phyloP scores from a whole-genome alignment of 1,140 invertebrate species.

The Marisa cornuarietis region DNA sequence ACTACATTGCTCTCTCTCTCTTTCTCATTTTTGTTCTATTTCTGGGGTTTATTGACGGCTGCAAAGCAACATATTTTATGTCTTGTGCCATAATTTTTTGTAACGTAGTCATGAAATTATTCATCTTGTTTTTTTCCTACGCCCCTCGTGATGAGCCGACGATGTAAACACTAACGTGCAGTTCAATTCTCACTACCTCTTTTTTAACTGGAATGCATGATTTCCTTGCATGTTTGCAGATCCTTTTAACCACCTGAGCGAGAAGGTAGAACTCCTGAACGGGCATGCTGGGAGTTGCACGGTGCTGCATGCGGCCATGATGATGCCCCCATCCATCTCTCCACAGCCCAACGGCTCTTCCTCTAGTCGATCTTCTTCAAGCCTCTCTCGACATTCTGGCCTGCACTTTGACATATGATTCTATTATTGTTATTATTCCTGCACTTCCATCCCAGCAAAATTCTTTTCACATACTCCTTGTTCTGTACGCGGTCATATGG shows the following conservation, averaged over 20 bases:
- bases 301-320: not conserved
- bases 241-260: conserved; percentile 4
- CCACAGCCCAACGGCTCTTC: not conserved
- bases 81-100: not conserved
- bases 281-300: conserved; percentile 1
- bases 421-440: not conserved
- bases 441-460: not conserved
- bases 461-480: not conserved
- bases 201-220: not conserved
- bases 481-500: not conserved
- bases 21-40: too few species aligned
- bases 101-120: not conserved
- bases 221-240: conserved; percentile 5
- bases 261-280: conserved; percentile 19
- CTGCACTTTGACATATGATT: conserved; percentile 17
- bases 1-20: too few species aligned
- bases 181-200: not conserved
- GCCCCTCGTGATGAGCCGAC: not conserved
- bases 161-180: not conserved
- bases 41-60: too few species aligned
- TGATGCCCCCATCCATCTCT: not conserved
- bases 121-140: not conserved
- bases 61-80: too few species aligned
- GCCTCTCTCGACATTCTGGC: conserved; percentile 5
- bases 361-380: not conserved